Evolutionary conservation across 35 echinoderm and acorn worm species (phyloP).

Genomic region (Patiria miniata): DNA sequence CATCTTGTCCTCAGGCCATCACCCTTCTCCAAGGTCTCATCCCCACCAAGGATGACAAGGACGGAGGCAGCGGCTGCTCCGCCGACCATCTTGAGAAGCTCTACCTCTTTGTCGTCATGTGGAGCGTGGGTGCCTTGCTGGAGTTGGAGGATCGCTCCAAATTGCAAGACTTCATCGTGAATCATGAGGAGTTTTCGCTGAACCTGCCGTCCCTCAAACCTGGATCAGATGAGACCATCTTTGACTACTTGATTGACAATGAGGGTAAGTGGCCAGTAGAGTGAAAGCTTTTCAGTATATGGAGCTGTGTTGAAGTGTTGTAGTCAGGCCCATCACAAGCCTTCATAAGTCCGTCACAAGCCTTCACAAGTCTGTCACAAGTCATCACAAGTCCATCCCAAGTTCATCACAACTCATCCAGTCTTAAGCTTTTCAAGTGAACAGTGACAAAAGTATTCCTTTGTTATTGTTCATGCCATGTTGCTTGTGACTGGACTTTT

Average conservation of each 20-base stretch:
- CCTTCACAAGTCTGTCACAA: too few relatives aligned
- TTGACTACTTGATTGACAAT: conserved; percentile 91
- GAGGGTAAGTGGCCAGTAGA: conserved; percentile 82
- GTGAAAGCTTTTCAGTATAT: too few relatives aligned
- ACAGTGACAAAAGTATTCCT: too few relatives aligned
- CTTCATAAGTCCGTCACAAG: too few relatives aligned
- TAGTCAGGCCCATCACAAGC: too few relatives aligned
- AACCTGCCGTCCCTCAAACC: conserved; percentile 67
- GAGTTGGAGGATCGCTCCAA: conserved; percentile 92
- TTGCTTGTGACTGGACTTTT: too few relatives aligned
- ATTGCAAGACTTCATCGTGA: conserved; percentile 84
- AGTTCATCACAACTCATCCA: too few relatives aligned
- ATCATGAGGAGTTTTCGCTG: conserved; percentile 75
- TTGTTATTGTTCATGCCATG: too few relatives aligned
- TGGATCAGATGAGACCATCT: conserved; percentile 86
- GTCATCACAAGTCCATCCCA: too few relatives aligned
- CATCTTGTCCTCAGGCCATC: conserved; percentile 49
- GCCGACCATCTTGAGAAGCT: conserved; percentile 74
- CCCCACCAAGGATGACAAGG: conserved; percentile 93
- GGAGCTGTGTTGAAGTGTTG: too few relatives aligned
- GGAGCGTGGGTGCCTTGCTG: conserved; percentile 93
- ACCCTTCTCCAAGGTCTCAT: conserved; percentile 86
- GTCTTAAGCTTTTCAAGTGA: too few relatives aligned
- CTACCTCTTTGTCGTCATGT: conserved; percentile 94
- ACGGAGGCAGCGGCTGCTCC: conserved; percentile 36